Base-by-base conservation (phyloP, 1,140 invertebrate species). In the Drosophila navojoa region DNA sequence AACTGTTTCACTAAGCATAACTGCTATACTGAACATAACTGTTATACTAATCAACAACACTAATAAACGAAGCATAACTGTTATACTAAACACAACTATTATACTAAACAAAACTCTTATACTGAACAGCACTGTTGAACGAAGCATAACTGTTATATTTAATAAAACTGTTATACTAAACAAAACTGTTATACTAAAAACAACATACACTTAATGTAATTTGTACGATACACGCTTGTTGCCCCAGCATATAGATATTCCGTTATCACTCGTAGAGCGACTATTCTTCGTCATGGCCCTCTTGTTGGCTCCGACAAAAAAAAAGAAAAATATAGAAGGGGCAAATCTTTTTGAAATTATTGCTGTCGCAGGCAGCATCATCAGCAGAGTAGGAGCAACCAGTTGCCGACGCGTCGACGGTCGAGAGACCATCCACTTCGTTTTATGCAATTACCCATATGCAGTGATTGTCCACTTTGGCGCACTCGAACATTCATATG, bases 381-480 rank as follows among this genome's bases (percentile, higher is more conserved):
- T 13, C 27, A 53, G 38, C 10, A 35, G 27, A 5, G 49, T 52
- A 52, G 49, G 22, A 50, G 11, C 45, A 38, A 1, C 49, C 38
- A 68, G 47, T 25, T 32, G 25, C 32, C 16, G 9, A 32, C 11
- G 3, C 42, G 6, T 45, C 6, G 42, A 16, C 42, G 15, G 42
- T 9, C 25, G 47, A 15, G 22, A 25, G 59, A 50, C 29, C 29
- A 19, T 22, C 19, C 45, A 52, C 29, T 63, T 63, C 72, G 40
- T 76, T 59, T 52, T 66, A 78, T 78, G 79, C 78, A 85, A 85
- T 85, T 85, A 78, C 82, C 70, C 82, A 81, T 63, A 75, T 85
- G 81, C 81, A 81, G 71, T 85, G 82, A 85, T 85, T 85, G 82
- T 78, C 82, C 81, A 81, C 81, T 85, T 87, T 81, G 70, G 58